Evolutionary conservation across 2,888 invertebrate genomes (phyloP), one percentile per base, ranked within the genome.

Genomic region (Drosophila picticornis): DNA sequence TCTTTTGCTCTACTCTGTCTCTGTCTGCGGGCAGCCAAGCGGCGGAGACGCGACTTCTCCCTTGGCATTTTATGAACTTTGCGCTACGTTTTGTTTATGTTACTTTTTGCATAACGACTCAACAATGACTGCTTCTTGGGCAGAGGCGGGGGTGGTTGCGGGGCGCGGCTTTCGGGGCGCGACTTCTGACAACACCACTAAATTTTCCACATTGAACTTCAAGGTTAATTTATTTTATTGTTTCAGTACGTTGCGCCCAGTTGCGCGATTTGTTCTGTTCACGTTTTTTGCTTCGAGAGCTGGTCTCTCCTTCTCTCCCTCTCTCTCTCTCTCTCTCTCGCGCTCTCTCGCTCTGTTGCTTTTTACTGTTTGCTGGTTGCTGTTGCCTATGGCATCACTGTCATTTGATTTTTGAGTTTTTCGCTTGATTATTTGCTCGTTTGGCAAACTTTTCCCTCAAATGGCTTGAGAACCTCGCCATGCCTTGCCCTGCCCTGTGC

Each of bases 211-310:
- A 85, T 81, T 75, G 81, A 85, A 83, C 86, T 83, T 75, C 71
- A 83, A 81, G 83, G 81, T 81, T 88, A 83, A 84, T 84, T 84
- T 85, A 88, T 81, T 88, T 88, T 83, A 88, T 76, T 85, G 74
- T 75, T 75, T 70, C 70, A 58, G 34, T 64, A 52, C 70, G 52
- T 70, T 78, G 63, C 65, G 63, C 76, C 70, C 48, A 51, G 52
- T 72, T 63, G 61, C 32, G 56, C 65, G 46, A 58, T 46, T 52
- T 48, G 29, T 58, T 55, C 43, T 40, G 34, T 58, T 58, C 38
- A 51, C 27, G 40, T 51, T 34, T 52, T 38, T 4, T 25, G 46
- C 31, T 55, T 19, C 55, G 19, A 13, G 4, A 34, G 13, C 32
- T 34, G 32, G 4, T 34, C 34, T 34, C 34, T 34, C 5, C 13